These are phyloP conservation scores for Zhuqinia jingwanae DNA, from an alignment of 2,888 invertebrate species.

Conservation along the genomic window DNA sequence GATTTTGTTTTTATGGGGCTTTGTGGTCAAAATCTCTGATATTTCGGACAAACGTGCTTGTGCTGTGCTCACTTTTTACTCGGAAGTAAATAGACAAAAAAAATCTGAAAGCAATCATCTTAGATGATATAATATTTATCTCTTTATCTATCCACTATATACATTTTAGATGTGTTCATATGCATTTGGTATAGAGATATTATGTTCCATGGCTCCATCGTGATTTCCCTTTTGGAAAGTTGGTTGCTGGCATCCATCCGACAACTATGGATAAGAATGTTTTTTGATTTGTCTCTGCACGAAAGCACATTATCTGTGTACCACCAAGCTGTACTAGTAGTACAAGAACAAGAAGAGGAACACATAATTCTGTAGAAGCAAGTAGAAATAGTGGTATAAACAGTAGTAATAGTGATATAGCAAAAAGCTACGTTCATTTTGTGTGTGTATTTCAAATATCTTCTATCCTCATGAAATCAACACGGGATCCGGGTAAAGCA, in stretches of 20 bases:
- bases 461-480: slow-evolving; percentile 9
- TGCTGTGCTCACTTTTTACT: slow-evolving; percentile 5
- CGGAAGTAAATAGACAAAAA: background rate
- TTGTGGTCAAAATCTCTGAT: slow-evolving; percentile 46
- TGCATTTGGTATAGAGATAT: no score
- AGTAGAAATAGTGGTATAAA: slow-evolving; percentile 6
- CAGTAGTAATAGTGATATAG: background rate
- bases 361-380: background rate
- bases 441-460: no score
- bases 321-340: slow-evolving; percentile 12
- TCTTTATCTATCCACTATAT: background rate
- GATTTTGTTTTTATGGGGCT: slow-evolving; percentile 31
- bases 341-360: no score
- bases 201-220: slow-evolving; percentile 25
- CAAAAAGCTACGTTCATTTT: no score
- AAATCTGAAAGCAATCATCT: slow-evolving; percentile 36
- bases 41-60: slow-evolving; percentile 46
- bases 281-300: slow-evolving; percentile 45
- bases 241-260: slow-evolving; percentile 39
- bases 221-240: slow-evolving; percentile 42
- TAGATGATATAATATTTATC: background rate
- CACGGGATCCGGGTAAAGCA: slow-evolving; percentile 11
- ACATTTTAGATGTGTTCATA: background rate
- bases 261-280: slow-evolving; percentile 50
- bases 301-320: slow-evolving; percentile 40